These are phyloP conservation scores for Acanthaster planci DNA, from an alignment of 35 echinoderm and acorn worm genomes.

Conservation along the genomic window DNA sequence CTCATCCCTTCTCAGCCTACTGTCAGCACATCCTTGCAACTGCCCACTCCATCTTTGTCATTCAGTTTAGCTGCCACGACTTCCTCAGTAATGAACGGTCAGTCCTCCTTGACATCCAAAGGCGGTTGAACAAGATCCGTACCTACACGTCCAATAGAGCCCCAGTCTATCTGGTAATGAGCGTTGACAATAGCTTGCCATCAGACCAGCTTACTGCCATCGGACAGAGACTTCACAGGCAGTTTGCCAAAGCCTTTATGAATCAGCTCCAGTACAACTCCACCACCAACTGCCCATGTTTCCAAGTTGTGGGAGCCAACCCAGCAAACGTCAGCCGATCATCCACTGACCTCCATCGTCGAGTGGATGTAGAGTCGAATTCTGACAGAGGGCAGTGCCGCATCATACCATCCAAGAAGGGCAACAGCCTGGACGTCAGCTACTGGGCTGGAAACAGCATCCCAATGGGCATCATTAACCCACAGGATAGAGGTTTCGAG, in stretches of 20 bases:
- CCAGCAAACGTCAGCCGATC: neutral
- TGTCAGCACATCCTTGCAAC: neutral
- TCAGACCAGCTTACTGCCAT: neutral
- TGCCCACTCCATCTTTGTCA: constrained; percentile 18
- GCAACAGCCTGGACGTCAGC: neutral
- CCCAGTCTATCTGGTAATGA: neutral
- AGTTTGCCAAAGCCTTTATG: neutral
- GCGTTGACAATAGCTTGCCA: neutral
- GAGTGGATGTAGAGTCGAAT: neutral
- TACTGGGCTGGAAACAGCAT: neutral
- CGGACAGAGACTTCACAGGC: neutral
- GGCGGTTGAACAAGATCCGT: neutral
- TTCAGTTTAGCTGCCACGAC: neutral
- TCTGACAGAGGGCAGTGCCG: neutral
- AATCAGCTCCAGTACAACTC: constrained; percentile 8
- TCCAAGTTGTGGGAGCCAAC: neutral
- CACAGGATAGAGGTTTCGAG: neutral
- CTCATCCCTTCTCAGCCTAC: neutral
- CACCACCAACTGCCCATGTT: neutral
- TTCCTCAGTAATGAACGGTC: neutral
- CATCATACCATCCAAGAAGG: neutral
- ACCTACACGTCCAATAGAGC: neutral
- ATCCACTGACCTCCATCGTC: neutral
- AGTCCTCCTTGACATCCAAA: neutral
- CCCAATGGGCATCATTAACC: neutral